Evolutionary conservation across 2,797 vertebrate species (phyloP), one percentile per base, ranked within the genome.

Genomic region (Lutjanus campechanus): DNA sequence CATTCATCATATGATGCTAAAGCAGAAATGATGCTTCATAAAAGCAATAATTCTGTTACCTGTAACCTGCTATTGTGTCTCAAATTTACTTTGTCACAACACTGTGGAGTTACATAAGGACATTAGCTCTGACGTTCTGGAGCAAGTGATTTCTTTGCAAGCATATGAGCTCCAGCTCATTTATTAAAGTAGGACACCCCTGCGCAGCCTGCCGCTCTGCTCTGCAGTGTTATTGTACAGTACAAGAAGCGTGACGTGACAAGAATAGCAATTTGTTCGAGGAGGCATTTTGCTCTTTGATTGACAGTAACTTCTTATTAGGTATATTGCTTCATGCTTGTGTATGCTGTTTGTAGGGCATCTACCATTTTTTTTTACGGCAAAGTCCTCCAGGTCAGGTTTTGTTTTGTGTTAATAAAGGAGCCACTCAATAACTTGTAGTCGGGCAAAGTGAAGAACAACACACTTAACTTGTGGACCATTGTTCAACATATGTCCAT

Each of bases 111-210:
- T 88, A 76, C 73, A 81, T 77, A 60, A 79, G 63, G 62, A 79
- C 49, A 73, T 82, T 17, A 61, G 75, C 77, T 84, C 43, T 77
- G 76, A 87, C 64, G 58, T 76, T 85, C 76, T 53, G 67, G 75
- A 84, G 76, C 77, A 73, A 86, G 69, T 77, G 79, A 72, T 83
- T 85, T 90, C 69, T 86, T 76, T 87, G 69, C 79, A 69, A 78
- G 78, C 80, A 64, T 78, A 76, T 62, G 73, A 85, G 77, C 81
- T 78, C 62, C 78, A 75, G 73, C 79, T 93, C 89, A 83, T 91
- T 93, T 92, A 85, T 90, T 86, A 87, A 93, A 91, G 83, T 92
- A 89, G 89, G 92, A 88, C 92, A 92, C 66, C 74, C 83, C 80
- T 60, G 86, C 55, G 44, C 82, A 63, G 86, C 73, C 76, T 83